Evolutionary conservation across 64 coral and sea anemone species (phyloP), one percentile per base, ranked within the genome.

Genomic region (Hydrozoanthus tunicans): DNA sequence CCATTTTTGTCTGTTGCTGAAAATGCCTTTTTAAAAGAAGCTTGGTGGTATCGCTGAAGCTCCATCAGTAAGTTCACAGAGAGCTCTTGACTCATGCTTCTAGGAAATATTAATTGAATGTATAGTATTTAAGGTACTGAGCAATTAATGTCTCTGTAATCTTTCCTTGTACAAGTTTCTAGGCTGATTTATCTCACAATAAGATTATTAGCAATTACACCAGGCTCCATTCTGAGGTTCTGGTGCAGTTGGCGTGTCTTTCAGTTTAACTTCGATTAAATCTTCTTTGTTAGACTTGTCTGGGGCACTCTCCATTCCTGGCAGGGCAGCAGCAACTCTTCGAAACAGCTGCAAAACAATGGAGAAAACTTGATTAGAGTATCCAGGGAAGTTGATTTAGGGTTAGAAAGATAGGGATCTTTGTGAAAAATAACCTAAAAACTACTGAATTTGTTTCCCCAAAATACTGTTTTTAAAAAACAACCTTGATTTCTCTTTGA

Each of bases 251-350:
- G 96, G 96, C 58, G 93, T 95, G 61, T 98, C 91, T 82, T 95
- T 95, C 78, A 98, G 93, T 91, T 95, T 98, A 11, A 98, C 96
- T 98, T 98, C 96, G 57, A 98, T 93, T 67, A 98, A 91, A 58
- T 98, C 97, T 24, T 96, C 92, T 85, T 99, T 99, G 80, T 99
- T 95, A 54, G 89, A 54, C 90, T 99, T 99, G 26, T 99, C 97
- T 90, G 97, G 80, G 9, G 97, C 96, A n/a, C 94, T 99, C 86
- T 99, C 97, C 97, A 99, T 99, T 79, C 97, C 97, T 62, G 97
- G 97, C 61, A 99, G 91, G 53, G 97, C 97, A 4, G 97, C 97
- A 9, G 97, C 97, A 72, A 99, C 97, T 90, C 94, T 91, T 90
- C 97, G 90, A 80, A 99, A 99, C 26, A 99, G 90, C 97, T 99